Evolutionary conservation across 2,113 vertebrate genomes (phyloP).

Genomic region (Eurypyga helias): DNA sequence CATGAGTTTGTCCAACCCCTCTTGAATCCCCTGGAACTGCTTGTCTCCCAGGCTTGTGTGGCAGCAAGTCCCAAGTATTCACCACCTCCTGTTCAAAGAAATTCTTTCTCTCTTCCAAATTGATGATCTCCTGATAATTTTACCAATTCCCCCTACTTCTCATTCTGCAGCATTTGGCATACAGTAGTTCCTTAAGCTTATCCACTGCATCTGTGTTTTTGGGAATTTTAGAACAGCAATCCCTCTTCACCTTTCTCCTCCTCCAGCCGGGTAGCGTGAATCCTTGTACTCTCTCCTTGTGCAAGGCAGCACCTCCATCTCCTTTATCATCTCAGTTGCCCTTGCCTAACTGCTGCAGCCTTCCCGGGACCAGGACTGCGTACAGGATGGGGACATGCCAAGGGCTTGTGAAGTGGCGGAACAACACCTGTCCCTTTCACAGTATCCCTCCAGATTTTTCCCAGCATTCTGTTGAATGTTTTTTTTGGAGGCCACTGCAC

Average conservation of each 20-base stretch:
- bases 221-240: neutral
- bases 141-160: neutral
- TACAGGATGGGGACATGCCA: neutral
- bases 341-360: neutral
- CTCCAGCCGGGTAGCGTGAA: neutral
- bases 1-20: neutral
- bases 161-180: neutral
- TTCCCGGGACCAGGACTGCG: neutral
- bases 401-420: neutral
- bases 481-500: neutral
- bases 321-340: neutral
- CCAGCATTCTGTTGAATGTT: neutral
- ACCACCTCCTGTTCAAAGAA: neutral
- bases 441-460: neutral
- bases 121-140: fast-evolving
- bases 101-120: neutral
- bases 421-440: neutral
- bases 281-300: neutral
- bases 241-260: neutral
- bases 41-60: neutral
- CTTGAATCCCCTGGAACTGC: neutral
- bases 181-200: neutral
- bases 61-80: neutral
- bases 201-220: neutral
- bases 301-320: neutral